A percentile compares a stretch with the other conserved stretches of the same genome.
phyloP scores from a whole-genome alignment of 1,140 invertebrate genomes.

The Atta colombica region DNA sequence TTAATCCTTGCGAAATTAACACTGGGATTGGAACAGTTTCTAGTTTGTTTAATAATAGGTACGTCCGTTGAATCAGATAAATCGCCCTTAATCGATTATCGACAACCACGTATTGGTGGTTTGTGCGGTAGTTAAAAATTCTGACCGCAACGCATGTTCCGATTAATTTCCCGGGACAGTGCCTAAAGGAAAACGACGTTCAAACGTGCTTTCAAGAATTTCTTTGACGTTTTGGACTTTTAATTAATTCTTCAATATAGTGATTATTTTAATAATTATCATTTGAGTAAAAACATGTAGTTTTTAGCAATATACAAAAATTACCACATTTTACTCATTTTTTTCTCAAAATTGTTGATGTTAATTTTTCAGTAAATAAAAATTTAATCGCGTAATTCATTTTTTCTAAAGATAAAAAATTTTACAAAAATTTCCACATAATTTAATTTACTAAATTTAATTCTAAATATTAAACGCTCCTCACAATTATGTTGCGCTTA shows the following conservation, averaged over 20 bases:
- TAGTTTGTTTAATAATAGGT: conserved; percentile 53
- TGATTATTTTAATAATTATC: neutral
- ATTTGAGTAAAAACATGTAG: neutral
- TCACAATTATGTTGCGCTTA: neutral
- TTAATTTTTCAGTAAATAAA: conserved; percentile 5
- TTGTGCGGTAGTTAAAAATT: conserved; percentile 54
- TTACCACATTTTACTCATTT: neutral
- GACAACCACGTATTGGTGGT: conserved; percentile 39
- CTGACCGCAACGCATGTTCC: conserved; percentile 16
- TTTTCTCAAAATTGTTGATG: neutral
- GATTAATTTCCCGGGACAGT: conserved; percentile 41
- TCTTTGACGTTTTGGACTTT: conserved; percentile 29
- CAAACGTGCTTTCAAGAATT: neutral
- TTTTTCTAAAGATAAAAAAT: neutral
- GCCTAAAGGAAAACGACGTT: neutral
- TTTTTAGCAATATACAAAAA: neutral
- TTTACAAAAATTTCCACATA: neutral
- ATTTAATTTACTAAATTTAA: neutral
- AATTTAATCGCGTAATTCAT: neutral
- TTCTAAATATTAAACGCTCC: conserved; percentile 2
- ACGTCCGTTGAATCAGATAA: conserved; percentile 22
- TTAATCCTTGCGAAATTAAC: conserved; percentile 20
- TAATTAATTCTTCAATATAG: conserved; percentile 18
- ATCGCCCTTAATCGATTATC: conserved; percentile 53
- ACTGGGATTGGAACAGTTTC: neutral